Evolutionary conservation across 37 sponge, comb jelly and placozoan genomes (phyloP).

Genomic region (Dysidea cf. avara): DNA sequence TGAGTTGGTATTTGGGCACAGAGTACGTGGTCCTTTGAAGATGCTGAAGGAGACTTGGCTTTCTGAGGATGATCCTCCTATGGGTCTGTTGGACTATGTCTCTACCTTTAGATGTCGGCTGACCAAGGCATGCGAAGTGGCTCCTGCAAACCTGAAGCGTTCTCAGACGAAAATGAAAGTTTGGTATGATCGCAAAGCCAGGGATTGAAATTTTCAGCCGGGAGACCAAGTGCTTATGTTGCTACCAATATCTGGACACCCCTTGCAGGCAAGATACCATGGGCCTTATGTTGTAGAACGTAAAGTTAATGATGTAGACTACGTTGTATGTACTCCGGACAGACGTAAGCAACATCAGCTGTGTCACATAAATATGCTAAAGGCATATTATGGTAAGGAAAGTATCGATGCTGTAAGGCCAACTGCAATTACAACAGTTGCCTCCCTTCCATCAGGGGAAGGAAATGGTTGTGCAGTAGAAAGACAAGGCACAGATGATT

Average conservation of each 20-base stretch:
- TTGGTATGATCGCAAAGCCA: constrained; percentile 36
- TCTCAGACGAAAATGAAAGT: constrained; percentile 35
- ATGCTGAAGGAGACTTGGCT: constrained; percentile 50
- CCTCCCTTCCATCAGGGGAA: background rate
- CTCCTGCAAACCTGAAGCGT: constrained; percentile 9
- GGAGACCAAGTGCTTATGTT: constrained; percentile 64
- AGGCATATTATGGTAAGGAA: background rate
- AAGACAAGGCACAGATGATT: no score
- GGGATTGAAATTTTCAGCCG: constrained; percentile 11
- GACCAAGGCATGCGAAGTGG: constrained; percentile 7
- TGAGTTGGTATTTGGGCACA: constrained; percentile 39
- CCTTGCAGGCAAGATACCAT: no score
- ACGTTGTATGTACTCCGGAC: constrained; percentile 26
- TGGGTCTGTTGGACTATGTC: constrained; percentile 38
- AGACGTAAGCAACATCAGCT: background rate
- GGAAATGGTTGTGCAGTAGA: background rate
- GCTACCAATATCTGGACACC: constrained; percentile 23
- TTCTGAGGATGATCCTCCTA: background rate
- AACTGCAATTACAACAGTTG: background rate
- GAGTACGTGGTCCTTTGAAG: constrained; percentile 49
- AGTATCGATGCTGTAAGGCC: background rate
- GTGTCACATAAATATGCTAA: constrained; percentile 36
- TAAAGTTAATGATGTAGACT: constrained; percentile 3
- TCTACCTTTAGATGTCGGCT: constrained; percentile 19
- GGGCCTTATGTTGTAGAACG: constrained; percentile 22